Percentiles rank a stretch among this genome's conserved stretches.
These are phyloP conservation scores for Corythornis vintsioides DNA, from an alignment of 2,113 vertebrate species.

Conservation along the genomic window DNA sequence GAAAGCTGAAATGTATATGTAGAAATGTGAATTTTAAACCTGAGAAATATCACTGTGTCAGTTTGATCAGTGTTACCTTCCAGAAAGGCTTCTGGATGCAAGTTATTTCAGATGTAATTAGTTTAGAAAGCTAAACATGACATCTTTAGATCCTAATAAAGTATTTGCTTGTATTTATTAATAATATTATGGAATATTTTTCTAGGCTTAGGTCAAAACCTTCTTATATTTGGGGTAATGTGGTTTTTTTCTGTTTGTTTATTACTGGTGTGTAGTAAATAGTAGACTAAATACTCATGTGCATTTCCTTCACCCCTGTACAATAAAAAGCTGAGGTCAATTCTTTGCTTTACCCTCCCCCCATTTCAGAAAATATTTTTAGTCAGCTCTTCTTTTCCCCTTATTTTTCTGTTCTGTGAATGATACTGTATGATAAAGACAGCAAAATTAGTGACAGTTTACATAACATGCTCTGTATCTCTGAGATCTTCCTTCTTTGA, in stretches of 20 bases:
- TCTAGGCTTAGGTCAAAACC: neutral
- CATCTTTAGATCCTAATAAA: neutral
- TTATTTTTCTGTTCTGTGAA: neutral
- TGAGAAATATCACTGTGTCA: neutral
- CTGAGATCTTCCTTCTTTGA: neutral
- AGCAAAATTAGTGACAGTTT: constrained; percentile 20
- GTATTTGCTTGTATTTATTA: neutral
- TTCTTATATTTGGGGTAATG: neutral
- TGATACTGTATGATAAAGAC: neutral
- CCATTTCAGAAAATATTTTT: neutral
- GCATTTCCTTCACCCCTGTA: neutral
- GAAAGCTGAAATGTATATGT: neutral
- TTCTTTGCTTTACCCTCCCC: neutral
- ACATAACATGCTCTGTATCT: neutral
- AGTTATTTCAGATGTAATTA: neutral
- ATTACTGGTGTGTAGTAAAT: neutral
- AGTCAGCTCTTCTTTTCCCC: neutral
- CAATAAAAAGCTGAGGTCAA: neutral
- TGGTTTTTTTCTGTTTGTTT: neutral
- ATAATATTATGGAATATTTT: neutral
- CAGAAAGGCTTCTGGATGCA: neutral
- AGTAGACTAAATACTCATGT: neutral
- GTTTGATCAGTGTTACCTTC: neutral
- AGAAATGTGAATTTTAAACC: neutral
- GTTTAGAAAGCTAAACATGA: neutral